Evolutionary conservation across 2,888 invertebrate genomes (phyloP), one percentile per base, ranked within the genome.

Genomic region (Nemurella pictetii): DNA sequence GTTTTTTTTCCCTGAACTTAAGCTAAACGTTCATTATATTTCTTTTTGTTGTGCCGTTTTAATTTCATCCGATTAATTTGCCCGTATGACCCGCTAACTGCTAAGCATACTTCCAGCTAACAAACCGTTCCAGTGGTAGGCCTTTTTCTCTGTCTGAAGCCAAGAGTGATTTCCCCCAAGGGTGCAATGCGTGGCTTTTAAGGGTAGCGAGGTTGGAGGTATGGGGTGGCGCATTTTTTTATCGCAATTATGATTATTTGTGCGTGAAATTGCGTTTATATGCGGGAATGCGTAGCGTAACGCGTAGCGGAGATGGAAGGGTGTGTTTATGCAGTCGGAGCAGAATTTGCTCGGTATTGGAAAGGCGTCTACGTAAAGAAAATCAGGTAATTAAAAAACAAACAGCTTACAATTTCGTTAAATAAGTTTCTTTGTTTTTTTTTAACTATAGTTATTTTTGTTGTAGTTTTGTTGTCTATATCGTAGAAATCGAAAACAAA

Each of bases 381-480:
- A 83, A 86, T n/a, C 86, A 86, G 86, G 86, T 86, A 86, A 86
- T 85, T 81, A 78, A 85, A 83, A 15, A 32, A 85, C 72, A 75
- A 83, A 55, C 20, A 3, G 55, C 12, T 20, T 55, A 55, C 55
- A 55, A 75, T 77, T 35, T 85, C 77, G 29, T 85, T 80, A 85
- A 85, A 83, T 74, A 36, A 83, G 77, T 84, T 83, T 55, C 35
- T 83, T 36, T 35, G 75, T 74, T 55, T 55, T 36, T 35, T 83
- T 74, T 55, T 55, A 7, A 55, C 20, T 55, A 55, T 55, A 55
- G 55, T 55, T 55, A 3, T 55, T 32, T 77, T 35, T 80, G 80
- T 73, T 73, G 73, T 78, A 78, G 36, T 36, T 36, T 83, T 74
- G 77, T 73, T 80, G 73, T 83, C 36, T 83, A 25, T 72, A 72